Conservation (phyloP, 2,888 invertebrate genomes). For the Podotricha telesiphe region DNA sequence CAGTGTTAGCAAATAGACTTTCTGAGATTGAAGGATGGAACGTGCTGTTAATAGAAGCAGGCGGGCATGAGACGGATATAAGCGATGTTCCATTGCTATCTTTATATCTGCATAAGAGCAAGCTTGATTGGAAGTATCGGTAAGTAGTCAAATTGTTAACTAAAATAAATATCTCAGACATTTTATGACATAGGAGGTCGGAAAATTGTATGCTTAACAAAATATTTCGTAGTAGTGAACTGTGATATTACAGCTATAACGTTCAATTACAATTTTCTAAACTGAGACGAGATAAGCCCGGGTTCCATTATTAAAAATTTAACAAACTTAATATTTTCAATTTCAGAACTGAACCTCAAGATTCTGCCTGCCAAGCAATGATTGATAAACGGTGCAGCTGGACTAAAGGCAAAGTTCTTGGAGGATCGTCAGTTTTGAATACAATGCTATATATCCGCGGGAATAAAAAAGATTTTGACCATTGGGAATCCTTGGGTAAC, state of each 20-base stretch:
- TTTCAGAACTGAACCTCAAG: constrained; percentile 90
- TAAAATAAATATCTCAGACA: no score
- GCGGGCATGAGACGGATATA: constrained; percentile 93
- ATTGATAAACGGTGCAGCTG: constrained; percentile 92
- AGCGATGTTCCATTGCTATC: constrained; percentile 94
- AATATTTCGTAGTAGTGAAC: no score
- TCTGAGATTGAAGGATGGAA: constrained; percentile 91
- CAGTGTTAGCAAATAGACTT: constrained; percentile 91
- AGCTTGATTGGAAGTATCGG: constrained; percentile 95
- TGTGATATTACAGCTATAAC: no score
- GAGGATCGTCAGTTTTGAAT: constrained; percentile 94
- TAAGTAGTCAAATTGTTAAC: no score
- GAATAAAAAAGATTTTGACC: constrained; percentile 92
- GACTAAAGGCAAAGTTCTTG: constrained; percentile 95
- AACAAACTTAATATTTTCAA: background rate
- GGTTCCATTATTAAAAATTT: no score
- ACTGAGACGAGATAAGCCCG: no score
- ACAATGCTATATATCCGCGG: constrained; percentile 96
- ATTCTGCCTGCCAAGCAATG: constrained; percentile 94
- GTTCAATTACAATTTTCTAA: no score
- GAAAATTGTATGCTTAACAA: no score
- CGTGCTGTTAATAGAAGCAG: constrained; percentile 91
- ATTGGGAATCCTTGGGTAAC: constrained; percentile 93
- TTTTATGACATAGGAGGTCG: no score
- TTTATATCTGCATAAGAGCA: constrained; percentile 93